Conservation (phyloP, 2,888 invertebrate species). For the Mactromeris polynyma region DNA sequence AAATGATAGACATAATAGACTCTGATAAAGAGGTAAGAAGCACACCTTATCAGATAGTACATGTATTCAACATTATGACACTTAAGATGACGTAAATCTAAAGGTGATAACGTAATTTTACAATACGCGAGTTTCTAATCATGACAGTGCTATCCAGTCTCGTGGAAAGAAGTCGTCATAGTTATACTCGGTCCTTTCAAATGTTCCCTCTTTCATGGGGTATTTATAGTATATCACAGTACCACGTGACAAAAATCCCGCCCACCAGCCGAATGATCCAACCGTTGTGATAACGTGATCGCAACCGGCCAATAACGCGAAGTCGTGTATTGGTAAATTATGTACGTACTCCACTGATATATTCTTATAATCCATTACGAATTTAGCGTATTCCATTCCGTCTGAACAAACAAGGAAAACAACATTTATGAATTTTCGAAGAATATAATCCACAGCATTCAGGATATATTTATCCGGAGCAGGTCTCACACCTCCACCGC, state of each 20-base stretch:
- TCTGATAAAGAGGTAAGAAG: no score
- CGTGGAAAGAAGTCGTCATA: conserved; percentile 60
- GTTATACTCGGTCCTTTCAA: conserved; percentile 47
- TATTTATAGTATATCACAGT: conserved; percentile 59
- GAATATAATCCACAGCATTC: conserved; percentile 43
- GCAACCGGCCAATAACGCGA: conserved; percentile 54
- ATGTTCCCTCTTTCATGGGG: conserved; percentile 49
- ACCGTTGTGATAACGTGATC: conserved; percentile 64
- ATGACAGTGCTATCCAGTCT: conserved; percentile 58
- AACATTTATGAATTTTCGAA: conserved; percentile 40
- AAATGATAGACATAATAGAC: no score
- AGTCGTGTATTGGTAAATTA: conserved; percentile 43
- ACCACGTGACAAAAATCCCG: conserved; percentile 63
- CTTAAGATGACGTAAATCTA: no score
- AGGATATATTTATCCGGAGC: conserved; percentile 44
- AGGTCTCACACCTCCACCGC: conserved; percentile 22
- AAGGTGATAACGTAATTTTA: no score
- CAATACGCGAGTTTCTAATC: not conserved
- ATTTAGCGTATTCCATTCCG: conserved; percentile 47
- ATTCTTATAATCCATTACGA: conserved; percentile 43
- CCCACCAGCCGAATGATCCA: conserved; percentile 66
- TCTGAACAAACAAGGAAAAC: conserved; percentile 65
- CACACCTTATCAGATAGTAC: no score
- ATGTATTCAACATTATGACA: no score
- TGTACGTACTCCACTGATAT: conserved; percentile 27